Conservation (phyloP, 2,888 invertebrate species). For the Argyresthia goedartella region DNA sequence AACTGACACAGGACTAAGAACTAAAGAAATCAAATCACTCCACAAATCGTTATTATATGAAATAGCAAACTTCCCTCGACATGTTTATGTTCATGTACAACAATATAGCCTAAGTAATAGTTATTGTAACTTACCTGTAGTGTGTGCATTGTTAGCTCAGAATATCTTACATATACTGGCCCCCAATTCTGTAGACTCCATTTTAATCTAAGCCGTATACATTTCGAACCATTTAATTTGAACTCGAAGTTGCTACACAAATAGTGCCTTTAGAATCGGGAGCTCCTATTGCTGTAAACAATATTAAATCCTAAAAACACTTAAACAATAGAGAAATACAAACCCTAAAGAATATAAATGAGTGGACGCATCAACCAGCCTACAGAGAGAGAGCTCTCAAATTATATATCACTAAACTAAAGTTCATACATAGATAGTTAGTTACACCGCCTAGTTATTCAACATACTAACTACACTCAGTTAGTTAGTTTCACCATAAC, state of each 20-base stretch:
- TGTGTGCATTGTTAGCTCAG: neutral
- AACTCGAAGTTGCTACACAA: too few species aligned
- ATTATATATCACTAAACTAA: slow-evolving; percentile 26
- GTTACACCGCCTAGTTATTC: slow-evolving; percentile 24
- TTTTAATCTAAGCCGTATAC: too few species aligned
- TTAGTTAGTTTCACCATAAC: too few species aligned
- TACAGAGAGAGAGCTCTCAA: slow-evolving; percentile 40
- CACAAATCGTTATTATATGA: too few species aligned
- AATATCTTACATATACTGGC: neutral
- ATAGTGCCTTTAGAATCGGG: too few species aligned
- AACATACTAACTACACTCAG: slow-evolving; percentile 23
- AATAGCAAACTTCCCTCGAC: too few species aligned
- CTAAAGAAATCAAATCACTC: too few species aligned
- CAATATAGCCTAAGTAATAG: neutral
- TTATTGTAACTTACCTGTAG: slow-evolving; percentile 13
- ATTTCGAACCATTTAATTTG: too few species aligned
- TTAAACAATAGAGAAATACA: slow-evolving; percentile 16
- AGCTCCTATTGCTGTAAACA: too few species aligned
- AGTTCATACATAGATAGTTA: slow-evolving; percentile 11
- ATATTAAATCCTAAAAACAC: slow-evolving; percentile 4
- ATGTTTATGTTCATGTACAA: too few species aligned
- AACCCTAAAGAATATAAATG: slow-evolving; percentile 34
- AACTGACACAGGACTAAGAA: too few species aligned
- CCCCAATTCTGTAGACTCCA: too few species aligned
- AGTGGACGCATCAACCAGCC: slow-evolving; percentile 67